phyloP scores from a whole-genome alignment of 2,797 vertebrate species.

The Catharus ustulatus region DNA sequence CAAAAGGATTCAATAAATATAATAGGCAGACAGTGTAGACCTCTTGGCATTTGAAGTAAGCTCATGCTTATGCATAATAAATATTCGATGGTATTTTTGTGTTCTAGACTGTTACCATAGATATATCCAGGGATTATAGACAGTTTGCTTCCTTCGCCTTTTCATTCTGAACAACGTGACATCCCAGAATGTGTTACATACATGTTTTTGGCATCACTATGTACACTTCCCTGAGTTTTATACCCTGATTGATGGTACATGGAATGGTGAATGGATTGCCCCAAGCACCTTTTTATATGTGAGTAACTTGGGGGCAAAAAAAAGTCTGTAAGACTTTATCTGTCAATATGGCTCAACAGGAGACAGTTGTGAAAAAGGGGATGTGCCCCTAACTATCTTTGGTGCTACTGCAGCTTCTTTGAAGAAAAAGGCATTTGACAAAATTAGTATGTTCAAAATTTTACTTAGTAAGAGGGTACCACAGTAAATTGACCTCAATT shows the following conservation, averaged over 20 bases:
- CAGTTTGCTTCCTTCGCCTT: not conserved
- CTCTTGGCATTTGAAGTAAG: not conserved
- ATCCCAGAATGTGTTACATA: not conserved
- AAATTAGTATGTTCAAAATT: not conserved
- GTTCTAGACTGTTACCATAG: not conserved
- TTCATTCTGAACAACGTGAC: not conserved
- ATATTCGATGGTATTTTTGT: not conserved
- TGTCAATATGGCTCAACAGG: accelerated
- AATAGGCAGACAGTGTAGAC: not conserved
- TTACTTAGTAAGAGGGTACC: not conserved
- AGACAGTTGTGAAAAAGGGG: not conserved
- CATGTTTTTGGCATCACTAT: not conserved
- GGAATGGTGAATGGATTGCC: not conserved
- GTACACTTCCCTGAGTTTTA: not conserved
- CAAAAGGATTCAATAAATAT: not conserved
- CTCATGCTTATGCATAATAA: not conserved
- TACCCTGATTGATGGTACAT: not conserved
- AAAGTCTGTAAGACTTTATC: not conserved
- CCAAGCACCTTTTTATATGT: not conserved
- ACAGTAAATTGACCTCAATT: not conserved
- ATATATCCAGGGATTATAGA: not conserved
- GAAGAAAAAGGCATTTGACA: not conserved
- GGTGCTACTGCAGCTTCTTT: not conserved
- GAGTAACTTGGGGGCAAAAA: not conserved
- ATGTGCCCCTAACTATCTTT: not conserved